Base-by-base conservation (phyloP, 2,797 vertebrate species). In the Nyctalus aviator region DNA sequence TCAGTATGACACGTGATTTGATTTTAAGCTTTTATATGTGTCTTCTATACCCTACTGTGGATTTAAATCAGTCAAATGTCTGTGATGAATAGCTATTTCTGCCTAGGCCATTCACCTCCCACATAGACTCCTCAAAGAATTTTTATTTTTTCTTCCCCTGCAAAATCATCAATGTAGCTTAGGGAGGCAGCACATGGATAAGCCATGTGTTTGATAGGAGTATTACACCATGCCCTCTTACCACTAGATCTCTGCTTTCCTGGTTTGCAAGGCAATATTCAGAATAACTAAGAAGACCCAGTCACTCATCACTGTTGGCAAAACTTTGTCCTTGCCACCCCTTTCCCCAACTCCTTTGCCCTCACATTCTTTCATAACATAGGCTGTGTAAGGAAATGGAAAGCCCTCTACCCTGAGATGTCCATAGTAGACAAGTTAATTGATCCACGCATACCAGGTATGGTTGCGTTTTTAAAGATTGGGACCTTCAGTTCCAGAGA, bases 1-100 rank as follows among this genome's bases (percentile, higher is more conserved):
- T 96, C 59, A 64, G 69, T 14, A 48, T 96, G 96, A 96, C 95
- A 96, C 90, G 82, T 92, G 89, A 95, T 95, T 95, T 96, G 94
- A 94, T 96, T 96, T 97, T 97, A 95, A 97, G 71, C 59, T 89
- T 94, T 94, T 93, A 78, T 95, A 20, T 90, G 87, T 81, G 87
- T 96, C 75, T 71, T 92, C 93, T 90, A 57, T 76, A 90, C 83
- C 72, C 72, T 95, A 35, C 69, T 89, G 76, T 85, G 88, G 79
- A 87, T 92, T 94, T 88, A 91, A 69, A 86, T 83, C 84, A 75
- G 12, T 90, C 94, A 93, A 35, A 83, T 35, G 57, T 69, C 69
- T 82, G 3, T 78, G 89, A 96, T 64, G 84, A 82, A 95, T 30
- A 46, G 87, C 81, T 84, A 5, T 13, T 18, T n/a, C 84, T 93